These are phyloP conservation scores for Heterotis niloticus DNA, from an alignment of 2,113 vertebrate species.

Conservation along the genomic window DNA sequence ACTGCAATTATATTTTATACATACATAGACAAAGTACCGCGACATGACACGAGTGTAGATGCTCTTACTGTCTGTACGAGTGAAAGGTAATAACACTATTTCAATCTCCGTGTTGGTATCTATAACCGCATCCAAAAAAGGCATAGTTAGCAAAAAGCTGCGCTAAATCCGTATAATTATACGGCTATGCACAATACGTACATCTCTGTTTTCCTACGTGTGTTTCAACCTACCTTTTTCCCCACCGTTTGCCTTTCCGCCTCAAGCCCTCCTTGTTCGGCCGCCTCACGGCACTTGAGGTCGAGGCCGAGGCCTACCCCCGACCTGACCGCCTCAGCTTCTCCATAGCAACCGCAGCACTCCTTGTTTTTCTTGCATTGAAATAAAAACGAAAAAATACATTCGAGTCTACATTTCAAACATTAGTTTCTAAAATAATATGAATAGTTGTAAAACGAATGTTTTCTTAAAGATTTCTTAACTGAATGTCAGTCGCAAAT, in stretches of 20 bases:
- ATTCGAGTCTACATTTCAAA: background rate
- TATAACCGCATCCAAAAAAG: no score
- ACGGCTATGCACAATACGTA: no score
- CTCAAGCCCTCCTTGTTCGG: conserved; percentile 30
- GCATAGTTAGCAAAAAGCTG: no score
- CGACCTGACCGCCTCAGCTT: conserved; percentile 34
- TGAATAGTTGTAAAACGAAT: background rate
- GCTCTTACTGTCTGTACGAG: no score
- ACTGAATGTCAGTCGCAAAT: background rate
- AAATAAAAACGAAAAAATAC: background rate
- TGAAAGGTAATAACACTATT: no score
- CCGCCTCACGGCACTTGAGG: conserved; percentile 22
- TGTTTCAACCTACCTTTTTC: background rate
- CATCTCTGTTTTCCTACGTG: no score
- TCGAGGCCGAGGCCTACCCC: conserved; percentile 44
- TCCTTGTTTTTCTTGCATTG: conserved; percentile 16
- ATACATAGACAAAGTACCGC: no score
- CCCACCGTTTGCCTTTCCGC: background rate
- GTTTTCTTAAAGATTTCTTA: background rate
- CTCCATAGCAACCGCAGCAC: conserved; percentile 34
- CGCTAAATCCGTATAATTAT: no score
- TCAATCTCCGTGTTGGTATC: no score
- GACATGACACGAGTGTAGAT: no score
- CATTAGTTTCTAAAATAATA: background rate
- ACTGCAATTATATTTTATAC: background rate